Conservation (phyloP, 2,888 invertebrate genomes). For the Cephus spinipes region DNA sequence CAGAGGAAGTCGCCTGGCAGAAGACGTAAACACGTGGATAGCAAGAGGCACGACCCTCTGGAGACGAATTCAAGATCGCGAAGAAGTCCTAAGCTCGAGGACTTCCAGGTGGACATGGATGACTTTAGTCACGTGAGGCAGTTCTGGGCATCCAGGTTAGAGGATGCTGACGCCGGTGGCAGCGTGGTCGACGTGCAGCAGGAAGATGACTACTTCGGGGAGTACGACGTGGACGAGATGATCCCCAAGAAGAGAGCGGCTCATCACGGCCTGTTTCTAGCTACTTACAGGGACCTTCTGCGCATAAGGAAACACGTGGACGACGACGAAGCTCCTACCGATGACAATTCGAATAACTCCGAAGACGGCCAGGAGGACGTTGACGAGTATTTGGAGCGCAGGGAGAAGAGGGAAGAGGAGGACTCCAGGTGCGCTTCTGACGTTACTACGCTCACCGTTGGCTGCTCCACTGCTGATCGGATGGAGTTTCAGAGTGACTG, state of each 20-base stretch:
- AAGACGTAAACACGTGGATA: not conserved
- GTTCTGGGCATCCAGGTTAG: slow-evolving; percentile 39
- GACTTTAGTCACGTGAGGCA: slow-evolving; percentile 44
- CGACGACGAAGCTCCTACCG: slow-evolving; percentile 37
- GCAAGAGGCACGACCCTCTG: slow-evolving; percentile 6
- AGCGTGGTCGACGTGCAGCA: slow-evolving; percentile 34
- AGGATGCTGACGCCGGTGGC: not conserved
- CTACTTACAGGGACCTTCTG: slow-evolving; percentile 46
- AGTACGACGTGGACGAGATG: slow-evolving; percentile 48
- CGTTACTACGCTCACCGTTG: slow-evolving; percentile 79
- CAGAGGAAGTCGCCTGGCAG: not conserved
- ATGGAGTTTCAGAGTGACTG: slow-evolving; percentile 85
- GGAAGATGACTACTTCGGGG: slow-evolving; percentile 57
- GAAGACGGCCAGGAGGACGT: slow-evolving; percentile 29
- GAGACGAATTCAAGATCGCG: slow-evolving; percentile 24
- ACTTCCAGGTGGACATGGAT: slow-evolving; percentile 51
- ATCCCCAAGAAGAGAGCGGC: slow-evolving; percentile 42
- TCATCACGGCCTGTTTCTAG: slow-evolving; percentile 20
- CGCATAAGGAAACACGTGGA: slow-evolving; percentile 45
- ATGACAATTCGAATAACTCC: slow-evolving; percentile 1
- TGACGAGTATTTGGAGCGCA: slow-evolving; percentile 26
- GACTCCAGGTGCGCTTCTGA: slow-evolving; percentile 64
- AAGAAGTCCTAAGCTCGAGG: slow-evolving; percentile 46
- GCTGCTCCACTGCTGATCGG: slow-evolving; percentile 81
- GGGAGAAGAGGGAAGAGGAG: slow-evolving; percentile 45